phyloP scores from a whole-genome alignment of 2,888 invertebrate species.

The Caenorhabditis sp. region DNA sequence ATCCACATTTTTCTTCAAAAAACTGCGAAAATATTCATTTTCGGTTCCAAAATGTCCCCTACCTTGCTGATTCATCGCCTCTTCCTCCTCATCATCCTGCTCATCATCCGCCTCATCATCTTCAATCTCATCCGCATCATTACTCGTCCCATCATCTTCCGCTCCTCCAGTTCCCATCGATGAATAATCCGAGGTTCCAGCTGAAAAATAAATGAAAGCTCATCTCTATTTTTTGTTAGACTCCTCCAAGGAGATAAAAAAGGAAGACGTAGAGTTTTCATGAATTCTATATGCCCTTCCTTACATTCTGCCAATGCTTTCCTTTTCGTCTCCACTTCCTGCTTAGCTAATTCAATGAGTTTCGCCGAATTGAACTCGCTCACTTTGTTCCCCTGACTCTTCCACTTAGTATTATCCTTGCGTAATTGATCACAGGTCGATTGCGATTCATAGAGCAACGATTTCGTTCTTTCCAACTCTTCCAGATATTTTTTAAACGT shows the following conservation, averaged over 20 bases:
- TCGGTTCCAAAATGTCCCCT: neutral
- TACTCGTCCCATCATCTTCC: constrained; percentile 66
- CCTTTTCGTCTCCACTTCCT: constrained; percentile 54
- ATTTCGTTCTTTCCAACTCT: constrained; percentile 71
- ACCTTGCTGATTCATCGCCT: constrained; percentile 73
- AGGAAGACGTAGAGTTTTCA: neutral
- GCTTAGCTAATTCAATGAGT: constrained; percentile 52
- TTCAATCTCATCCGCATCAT: constrained; percentile 46
- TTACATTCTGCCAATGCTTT: constrained; percentile 49
- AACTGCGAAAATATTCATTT: no score
- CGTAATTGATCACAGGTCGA: constrained; percentile 81
- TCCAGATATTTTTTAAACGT: constrained; percentile 44
- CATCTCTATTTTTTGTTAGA: neutral
- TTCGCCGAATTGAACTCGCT: constrained; percentile 18
- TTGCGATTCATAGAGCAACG: constrained; percentile 87
- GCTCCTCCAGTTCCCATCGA: constrained; percentile 29
- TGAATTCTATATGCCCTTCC: neutral
- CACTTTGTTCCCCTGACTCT: constrained; percentile 13
- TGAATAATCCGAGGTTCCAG: constrained; percentile 51
- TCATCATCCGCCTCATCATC: constrained; percentile 28
- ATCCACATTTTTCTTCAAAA: no score
- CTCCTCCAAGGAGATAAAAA: neutral
- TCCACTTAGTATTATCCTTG: constrained; percentile 68
- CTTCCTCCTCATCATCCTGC: constrained; percentile 72
- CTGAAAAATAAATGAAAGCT: constrained; percentile 8